phyloP scores from a whole-genome alignment of 2,888 invertebrate genomes.

The Hypena proboscidalis region DNA sequence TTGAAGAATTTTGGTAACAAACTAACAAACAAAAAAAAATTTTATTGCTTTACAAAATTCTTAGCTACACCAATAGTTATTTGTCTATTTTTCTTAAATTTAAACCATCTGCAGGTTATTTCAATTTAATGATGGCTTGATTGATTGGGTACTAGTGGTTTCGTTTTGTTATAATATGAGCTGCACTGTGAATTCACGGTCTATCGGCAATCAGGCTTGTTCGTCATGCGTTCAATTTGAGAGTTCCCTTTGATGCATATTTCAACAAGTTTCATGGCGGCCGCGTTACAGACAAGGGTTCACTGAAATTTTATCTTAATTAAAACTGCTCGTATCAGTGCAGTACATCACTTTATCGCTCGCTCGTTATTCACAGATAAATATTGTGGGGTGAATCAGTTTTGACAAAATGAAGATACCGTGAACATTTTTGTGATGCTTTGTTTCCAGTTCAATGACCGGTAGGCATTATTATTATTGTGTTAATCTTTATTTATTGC shows the following conservation, averaged over 20 bases:
- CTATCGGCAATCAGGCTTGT: constrained; percentile 49
- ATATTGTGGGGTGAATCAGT: constrained; percentile 27
- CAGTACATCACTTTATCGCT: constrained; percentile 33
- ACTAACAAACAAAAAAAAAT: no score
- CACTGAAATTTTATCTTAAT: constrained; percentile 56
- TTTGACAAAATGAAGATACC: constrained; percentile 14
- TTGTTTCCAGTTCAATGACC: constrained; percentile 15
- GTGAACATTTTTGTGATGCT: constrained; percentile 24
- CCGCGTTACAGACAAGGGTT: constrained; percentile 32
- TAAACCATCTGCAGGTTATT: no score
- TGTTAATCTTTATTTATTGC: no score
- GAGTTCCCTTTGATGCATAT: constrained; percentile 66
- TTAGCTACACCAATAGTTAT: no score
- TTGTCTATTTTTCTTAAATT: constrained; percentile 22
- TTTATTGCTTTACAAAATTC: no score
- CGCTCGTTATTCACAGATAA: constrained; percentile 30
- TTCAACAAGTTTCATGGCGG: constrained; percentile 58
- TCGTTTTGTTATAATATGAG: constrained; percentile 33
- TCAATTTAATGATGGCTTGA: constrained; percentile 19
- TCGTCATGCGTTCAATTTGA: constrained; percentile 60
- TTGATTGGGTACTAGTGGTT: constrained; percentile 40
- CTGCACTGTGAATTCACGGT: constrained; percentile 41
- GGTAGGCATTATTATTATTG: no score
- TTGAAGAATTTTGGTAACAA: no score
- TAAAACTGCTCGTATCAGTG: constrained; percentile 50